Evolutionary conservation across 53 echinoderm and acorn worm species (phyloP), one percentile per base, ranked within the genome.

Genomic region (Hippasteria phrygiana): DNA sequence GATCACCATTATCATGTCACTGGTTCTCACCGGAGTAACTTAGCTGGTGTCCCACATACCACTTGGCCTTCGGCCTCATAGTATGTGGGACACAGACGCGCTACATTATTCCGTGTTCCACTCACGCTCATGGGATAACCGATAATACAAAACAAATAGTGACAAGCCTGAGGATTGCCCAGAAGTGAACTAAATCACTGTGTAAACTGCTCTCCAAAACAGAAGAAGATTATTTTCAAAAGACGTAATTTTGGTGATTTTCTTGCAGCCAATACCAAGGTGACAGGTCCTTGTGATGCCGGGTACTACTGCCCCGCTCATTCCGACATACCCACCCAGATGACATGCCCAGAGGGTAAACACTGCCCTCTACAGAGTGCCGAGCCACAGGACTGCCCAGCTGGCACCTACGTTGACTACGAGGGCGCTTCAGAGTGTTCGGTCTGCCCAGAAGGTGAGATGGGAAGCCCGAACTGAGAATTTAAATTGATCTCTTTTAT

Each of bases 351-450:
- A 36, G 84, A 91, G 18, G 98, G 99, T 34, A 96, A 90, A 93
- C 93, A 98, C 65, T 98, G 99, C 88, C 99, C 99, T 78, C 91
- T 71, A 39, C 96, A 96, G 36, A 96, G 94, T 43, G 89, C 99
- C 1, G 91, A 90, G 35, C 99, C 99, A 1, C 94, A 91, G 79
- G 99, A 96, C 13, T 98, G 99, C 34, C 50, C 77, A 5, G 91
- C 93, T 11, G 99, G 95, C 12, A 92, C 92, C 7, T 95, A 98
- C 71, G 90, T 94, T 13, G 95, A 98, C 93, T 92, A 92, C 46
- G 93, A 98, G 75, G 99, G 99, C 24, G 95, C 91, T 62, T 55
- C 91, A 24, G 88, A 92, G 69, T 98, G 99, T 76, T 87, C 92
- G 27, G 75, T 93, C 27, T 98, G 99, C 43, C 95, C 99, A 18